Conservation (phyloP, 2,113 vertebrate genomes). For the Lontra canadensis region DNA sequence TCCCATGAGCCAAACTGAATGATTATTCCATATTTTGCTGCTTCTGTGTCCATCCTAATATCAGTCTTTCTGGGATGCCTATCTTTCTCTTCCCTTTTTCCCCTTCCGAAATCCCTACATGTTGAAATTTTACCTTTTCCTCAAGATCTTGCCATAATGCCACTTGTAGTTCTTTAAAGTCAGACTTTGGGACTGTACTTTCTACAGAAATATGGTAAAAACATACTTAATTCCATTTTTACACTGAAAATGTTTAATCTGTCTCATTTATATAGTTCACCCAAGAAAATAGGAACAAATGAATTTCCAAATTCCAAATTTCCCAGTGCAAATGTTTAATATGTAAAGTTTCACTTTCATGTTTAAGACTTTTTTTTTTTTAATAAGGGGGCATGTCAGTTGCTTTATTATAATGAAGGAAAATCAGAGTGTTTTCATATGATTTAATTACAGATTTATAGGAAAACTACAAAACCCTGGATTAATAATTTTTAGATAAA, state of each 20-base stretch:
- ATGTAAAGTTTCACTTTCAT: constrained; percentile 16
- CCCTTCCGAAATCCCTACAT: neutral
- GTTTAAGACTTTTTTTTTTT: constrained; percentile 41
- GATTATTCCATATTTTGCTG: neutral
- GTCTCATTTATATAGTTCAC: constrained; percentile 14
- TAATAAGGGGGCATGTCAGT: constrained; percentile 46
- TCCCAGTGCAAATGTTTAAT: neutral
- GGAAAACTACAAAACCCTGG: constrained; percentile 76
- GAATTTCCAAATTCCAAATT: neutral
- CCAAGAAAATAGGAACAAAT: neutral
- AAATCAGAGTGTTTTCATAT: constrained; percentile 80
- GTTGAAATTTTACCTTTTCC: neutral
- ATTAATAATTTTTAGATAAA: constrained; percentile 81
- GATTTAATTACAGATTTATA: constrained; percentile 84
- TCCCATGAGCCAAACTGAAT: neutral
- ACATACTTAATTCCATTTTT: neutral
- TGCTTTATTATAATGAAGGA: constrained; percentile 75
- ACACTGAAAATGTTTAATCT: neutral
- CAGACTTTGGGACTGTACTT: constrained; percentile 18
- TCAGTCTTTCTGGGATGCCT: neutral
- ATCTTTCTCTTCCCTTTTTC: neutral
- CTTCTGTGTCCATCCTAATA: neutral
- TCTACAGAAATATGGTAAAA: neutral
- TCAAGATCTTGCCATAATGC: neutral
- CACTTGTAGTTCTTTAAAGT: neutral